phyloP scores from a whole-genome alignment of 2,113 vertebrate genomes.

The Deroptyus accipitrinus region DNA sequence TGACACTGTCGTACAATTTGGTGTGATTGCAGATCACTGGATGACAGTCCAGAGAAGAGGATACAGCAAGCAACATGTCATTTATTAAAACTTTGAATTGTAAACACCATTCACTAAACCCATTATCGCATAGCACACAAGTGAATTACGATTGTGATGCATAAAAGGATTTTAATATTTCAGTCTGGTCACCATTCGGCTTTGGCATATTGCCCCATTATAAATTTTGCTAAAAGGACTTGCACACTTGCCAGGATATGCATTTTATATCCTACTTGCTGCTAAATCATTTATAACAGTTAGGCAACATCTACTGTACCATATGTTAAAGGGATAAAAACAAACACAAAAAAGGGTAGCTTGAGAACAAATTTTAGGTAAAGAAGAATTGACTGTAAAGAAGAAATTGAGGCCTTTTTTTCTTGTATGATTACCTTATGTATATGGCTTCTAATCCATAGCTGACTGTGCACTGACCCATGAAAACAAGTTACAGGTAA shows the following conservation, averaged over 20 bases:
- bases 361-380: not conserved
- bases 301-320: not conserved
- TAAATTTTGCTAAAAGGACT: not conserved
- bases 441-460: not conserved
- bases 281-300: not conserved
- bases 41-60: not conserved
- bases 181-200: not conserved
- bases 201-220: not conserved
- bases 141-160: not conserved
- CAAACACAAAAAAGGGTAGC: not conserved
- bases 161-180: not conserved
- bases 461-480: not conserved
- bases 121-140: not conserved
- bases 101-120: not conserved
- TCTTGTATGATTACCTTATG: fast-evolving
- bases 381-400: not conserved
- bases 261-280: not conserved
- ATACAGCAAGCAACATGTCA: fast-evolving
- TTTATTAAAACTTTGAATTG: not conserved
- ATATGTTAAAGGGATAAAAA: not conserved
- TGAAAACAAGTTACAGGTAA: not conserved
- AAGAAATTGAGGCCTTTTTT: not conserved
- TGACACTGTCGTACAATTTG: not conserved
- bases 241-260: not conserved
- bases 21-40: not conserved